Percentiles rank a stretch among this genome's conserved stretches.
Conservation (phyloP, 2,888 invertebrate genomes). For the Mellilla xanthometata region DNA sequence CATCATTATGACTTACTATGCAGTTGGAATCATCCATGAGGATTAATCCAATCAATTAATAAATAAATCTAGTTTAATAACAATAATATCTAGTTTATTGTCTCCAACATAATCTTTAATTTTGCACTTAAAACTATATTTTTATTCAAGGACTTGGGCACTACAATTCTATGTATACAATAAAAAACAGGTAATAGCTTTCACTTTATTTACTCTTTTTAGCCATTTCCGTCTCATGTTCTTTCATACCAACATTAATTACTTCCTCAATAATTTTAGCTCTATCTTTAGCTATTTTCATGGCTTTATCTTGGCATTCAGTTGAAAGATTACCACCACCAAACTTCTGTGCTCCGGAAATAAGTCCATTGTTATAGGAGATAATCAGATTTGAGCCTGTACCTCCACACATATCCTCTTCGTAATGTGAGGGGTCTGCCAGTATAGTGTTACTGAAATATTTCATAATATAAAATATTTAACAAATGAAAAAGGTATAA, state of each 20-base stretch:
- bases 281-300: constrained; percentile 83
- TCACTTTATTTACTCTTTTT: not conserved
- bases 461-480: too few relatives aligned
- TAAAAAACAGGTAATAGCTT: too few relatives aligned
- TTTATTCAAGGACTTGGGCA: too few relatives aligned
- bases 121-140: too few relatives aligned
- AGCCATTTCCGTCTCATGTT: constrained; percentile 35
- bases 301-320: constrained; percentile 81
- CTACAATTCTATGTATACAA: too few relatives aligned
- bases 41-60: too few relatives aligned
- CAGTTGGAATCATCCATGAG: too few relatives aligned
- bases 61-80: too few relatives aligned
- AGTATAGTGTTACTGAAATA: constrained; percentile 85
- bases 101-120: too few relatives aligned
- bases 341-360: constrained; percentile 88
- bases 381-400: constrained; percentile 83
- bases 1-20: too few relatives aligned
- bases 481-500: too few relatives aligned
- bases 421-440: constrained; percentile 92
- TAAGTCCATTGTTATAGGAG: constrained; percentile 84
- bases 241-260: constrained; percentile 58
- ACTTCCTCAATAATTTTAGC: constrained; percentile 75
- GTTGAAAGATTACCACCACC: constrained; percentile 86
- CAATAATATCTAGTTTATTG: too few relatives aligned
- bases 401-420: constrained; percentile 89